A percentile compares a stretch with the other conserved stretches of the same genome.
phyloP scores from a whole-genome alignment of 1,140 invertebrate species.

The Paramacrobiotus metropolitanus region DNA sequence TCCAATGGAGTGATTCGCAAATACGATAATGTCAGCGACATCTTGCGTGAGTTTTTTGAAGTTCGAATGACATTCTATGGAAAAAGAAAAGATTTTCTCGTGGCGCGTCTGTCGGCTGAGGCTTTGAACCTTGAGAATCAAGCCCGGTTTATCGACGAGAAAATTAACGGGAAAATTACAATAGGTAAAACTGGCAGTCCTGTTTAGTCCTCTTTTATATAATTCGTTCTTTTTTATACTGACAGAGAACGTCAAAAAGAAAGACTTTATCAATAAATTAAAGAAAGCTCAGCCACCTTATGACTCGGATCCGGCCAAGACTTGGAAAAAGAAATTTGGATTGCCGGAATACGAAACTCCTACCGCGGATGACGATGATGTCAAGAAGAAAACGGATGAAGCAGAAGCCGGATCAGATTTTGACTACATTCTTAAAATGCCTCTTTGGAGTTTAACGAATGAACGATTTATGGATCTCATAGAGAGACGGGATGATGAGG shows the following conservation, averaged over 20 bases:
- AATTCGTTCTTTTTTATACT: neutral
- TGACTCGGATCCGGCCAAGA: constrained; percentile 63
- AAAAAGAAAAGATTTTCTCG: constrained; percentile 67
- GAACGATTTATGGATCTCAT: constrained; percentile 80
- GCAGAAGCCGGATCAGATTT: constrained; percentile 27
- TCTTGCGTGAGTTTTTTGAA: constrained; percentile 61
- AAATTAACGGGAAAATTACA: constrained; percentile 67
- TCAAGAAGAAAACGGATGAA: constrained; percentile 12
- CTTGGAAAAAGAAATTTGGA: constrained; percentile 17
- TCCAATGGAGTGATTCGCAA: constrained; percentile 56
- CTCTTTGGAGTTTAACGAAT: constrained; percentile 70
- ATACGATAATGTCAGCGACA: constrained; percentile 50
- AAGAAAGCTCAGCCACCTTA: constrained; percentile 61
- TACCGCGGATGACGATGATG: constrained; percentile 12
- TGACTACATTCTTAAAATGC: constrained; percentile 82
- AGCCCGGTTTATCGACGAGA: constrained; percentile 85
- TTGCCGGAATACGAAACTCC: constrained; percentile 17
- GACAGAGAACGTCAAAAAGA: constrained; percentile 76
- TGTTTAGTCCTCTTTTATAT: no score
- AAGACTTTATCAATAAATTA: constrained; percentile 62
- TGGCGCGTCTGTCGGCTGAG: constrained; percentile 72
- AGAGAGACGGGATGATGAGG: constrained; percentile 56
- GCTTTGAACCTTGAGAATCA: constrained; percentile 67
- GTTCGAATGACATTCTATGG: constrained; percentile 56
- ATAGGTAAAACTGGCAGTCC: no score